phyloP scores from a whole-genome alignment of 35 echinoderm and acorn worm species.

The Ptychodera flava region DNA sequence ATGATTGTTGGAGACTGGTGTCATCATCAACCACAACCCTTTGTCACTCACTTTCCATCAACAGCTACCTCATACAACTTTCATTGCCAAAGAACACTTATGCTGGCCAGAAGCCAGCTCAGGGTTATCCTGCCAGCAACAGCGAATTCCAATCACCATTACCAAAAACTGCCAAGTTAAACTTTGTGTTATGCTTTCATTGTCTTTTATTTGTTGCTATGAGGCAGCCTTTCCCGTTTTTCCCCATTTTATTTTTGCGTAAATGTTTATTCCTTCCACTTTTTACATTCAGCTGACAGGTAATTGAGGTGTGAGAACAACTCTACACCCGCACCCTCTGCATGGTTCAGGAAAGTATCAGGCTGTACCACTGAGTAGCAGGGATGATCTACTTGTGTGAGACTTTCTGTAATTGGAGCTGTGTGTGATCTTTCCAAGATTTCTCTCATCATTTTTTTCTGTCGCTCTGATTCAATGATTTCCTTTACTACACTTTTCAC shows the following conservation, averaged over 20 bases:
- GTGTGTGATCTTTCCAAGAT: not conserved
- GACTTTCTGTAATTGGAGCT: not conserved
- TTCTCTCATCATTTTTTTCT: not conserved
- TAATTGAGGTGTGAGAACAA: not conserved
- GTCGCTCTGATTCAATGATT: not conserved
- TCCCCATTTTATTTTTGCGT: not conserved
- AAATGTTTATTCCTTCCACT: not conserved
- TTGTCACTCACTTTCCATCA: not conserved
- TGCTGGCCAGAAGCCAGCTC: not conserved
- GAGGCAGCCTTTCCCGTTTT: not conserved
- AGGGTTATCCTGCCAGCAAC: not conserved
- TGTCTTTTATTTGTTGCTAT: not conserved
- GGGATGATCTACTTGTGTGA: not conserved
- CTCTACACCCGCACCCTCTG: not conserved
- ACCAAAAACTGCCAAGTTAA: not conserved
- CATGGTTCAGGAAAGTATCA: not conserved
- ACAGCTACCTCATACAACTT: not conserved
- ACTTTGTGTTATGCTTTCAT: not conserved
- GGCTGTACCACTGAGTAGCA: not conserved
- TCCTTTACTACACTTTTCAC: no score
- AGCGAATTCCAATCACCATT: not conserved
- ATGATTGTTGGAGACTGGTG: not conserved
- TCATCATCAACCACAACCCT: not conserved
- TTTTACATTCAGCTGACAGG: not conserved
- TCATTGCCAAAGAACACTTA: not conserved